Base-by-base conservation (phyloP, 2,797 vertebrate genomes). In the Manis javanica region DNA sequence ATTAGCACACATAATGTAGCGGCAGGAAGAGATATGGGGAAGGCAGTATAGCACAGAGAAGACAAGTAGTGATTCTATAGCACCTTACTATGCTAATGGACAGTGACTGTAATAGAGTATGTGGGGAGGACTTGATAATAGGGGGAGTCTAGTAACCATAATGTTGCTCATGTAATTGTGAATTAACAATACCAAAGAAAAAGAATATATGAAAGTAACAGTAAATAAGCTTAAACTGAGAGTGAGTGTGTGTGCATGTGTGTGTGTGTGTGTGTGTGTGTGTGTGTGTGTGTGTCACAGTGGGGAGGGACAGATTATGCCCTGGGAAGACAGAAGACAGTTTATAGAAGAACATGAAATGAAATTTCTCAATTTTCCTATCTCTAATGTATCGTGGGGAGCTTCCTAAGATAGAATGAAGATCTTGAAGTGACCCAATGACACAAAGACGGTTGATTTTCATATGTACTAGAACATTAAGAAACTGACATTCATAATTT, bases 381-480 rank as follows among this genome's bases (percentile, higher is more conserved):
- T 82, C 34, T 53, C 68, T 71, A 85, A 7, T 14, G 9, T 12
- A 49, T 49, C 66, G 51, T 31, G 26, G 29, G 12, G n/a, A 79
- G 16, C 34, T 71, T 39, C 4, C 57, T 7, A 92, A 79, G 15
- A 39, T 2, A 68, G 64, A 87, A 82, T 7, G 6, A 91, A 42
- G 7, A 61, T 77, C 5, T 42, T 23, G 18, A 71, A 69, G 53
- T 19, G 7, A 79, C 0, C 3, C 24, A 72, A 29, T 69, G 39
- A 64, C 46, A 10, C 31, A 68, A 85, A 88, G 15, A 75, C 2
- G 79, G 51, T 3, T 85, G 46, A 95, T 55, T 74, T 72, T 92
- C 31, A 92, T 82, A 85, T 61, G 53, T 3, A 78, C 5, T 49
- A 91, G 55, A 64, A 55, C 3, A 96, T 63, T 57, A 61, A 49